These are phyloP conservation scores for Progne subis DNA, from an alignment of 2,113 vertebrate genomes.

Conservation along the genomic window DNA sequence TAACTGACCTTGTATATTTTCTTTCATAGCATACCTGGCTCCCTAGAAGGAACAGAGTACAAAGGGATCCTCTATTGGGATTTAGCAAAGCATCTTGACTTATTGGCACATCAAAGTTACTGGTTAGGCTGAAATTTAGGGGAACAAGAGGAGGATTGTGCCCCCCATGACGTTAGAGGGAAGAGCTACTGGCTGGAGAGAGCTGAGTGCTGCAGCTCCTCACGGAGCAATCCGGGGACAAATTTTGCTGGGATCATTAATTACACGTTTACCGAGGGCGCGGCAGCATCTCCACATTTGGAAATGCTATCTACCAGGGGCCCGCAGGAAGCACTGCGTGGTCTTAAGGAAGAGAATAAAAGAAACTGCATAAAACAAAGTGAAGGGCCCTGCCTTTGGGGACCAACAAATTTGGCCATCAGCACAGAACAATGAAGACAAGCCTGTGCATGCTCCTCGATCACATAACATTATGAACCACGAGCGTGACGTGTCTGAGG, in stretches of 20 bases:
- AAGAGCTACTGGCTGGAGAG: not conserved
- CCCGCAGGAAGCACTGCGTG: not conserved
- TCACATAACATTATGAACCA: not conserved
- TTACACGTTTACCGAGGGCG: not conserved
- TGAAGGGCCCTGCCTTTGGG: not conserved
- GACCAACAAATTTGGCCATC: conserved; percentile 16
- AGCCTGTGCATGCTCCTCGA: not conserved
- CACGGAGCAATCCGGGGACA: not conserved
- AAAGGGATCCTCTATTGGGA: not conserved
- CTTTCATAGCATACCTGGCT: not conserved
- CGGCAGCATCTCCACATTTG: not conserved
- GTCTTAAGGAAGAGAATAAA: not conserved
- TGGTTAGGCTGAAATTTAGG: not conserved
- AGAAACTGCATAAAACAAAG: not conserved
- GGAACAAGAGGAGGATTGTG: not conserved
- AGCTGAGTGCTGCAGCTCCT: not conserved
- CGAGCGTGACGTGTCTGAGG: not conserved
- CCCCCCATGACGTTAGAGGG: not conserved
- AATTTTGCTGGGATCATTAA: not conserved
- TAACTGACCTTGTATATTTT: not conserved
- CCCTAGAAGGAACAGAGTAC: not conserved
- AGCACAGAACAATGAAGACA: conserved; percentile 2
- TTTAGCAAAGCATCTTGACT: conserved; percentile 5
- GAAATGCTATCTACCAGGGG: not conserved
- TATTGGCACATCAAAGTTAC: not conserved